Evolutionary conservation across 2,113 vertebrate species (phyloP), one percentile per base, ranked within the genome.

Genomic region (Donacobius atricapilla): DNA sequence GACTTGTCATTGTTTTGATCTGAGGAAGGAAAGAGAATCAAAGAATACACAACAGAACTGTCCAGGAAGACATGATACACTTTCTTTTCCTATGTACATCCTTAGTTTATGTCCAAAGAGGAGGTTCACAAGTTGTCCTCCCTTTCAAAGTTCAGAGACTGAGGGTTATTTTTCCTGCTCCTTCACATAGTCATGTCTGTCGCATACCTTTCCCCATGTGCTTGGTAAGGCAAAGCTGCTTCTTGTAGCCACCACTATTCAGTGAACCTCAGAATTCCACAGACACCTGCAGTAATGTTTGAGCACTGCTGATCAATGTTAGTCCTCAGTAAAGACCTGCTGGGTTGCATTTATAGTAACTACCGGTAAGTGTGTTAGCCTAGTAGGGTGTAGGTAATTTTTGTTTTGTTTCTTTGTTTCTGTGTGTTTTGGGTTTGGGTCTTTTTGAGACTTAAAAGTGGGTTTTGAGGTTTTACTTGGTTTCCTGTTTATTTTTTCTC

Each of bases 241-340:
- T 27, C 24, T 13, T 3, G 11, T 1, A 50, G 33, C 16, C 20
- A 2, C 19, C 24, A 4, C 33, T 33, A 1, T 37, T n/a, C 54
- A 15, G 22, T 33, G 30, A 35, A 13, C 13, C 35, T 50, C 40
- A n/a, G 44, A 4, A 24, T 45, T 24, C 54, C 28, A 25, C 39
- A 19, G n/a, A 9, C 5, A 7, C 13, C 35, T 30, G 3, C 9
- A 37, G 28, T 11, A 2, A 8, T 30, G 61, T 53, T 33, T 78
- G 54, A 54, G 64, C 48, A 14, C n/a, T 57, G 30, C 33, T 68
- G 31, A 22, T 68, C 31, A 15, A 4, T 10, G 11, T 5, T 23
- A 68, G n/a, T 33, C 45, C n/a, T 30, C 2, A 2, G 28, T 37
- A 50, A 78, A 40, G 33, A 40, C 25, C 10, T 31, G 40, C 16